Evolutionary conservation across 2,797 vertebrate genomes (phyloP).

Genomic region (Cyclura pinguis): DNA sequence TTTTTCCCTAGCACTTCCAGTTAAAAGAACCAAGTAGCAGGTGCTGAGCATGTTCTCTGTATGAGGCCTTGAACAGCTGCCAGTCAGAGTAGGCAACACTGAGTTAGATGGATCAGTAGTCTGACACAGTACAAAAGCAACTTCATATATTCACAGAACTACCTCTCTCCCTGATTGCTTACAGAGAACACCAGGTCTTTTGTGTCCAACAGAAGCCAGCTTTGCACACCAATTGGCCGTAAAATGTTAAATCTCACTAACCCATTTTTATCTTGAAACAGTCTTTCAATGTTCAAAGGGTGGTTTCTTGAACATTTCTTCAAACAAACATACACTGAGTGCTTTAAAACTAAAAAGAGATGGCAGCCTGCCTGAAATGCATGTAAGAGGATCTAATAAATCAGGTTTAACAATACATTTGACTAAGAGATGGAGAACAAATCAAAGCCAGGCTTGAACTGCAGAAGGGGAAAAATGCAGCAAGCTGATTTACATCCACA

Average conservation of each 20-base stretch:
- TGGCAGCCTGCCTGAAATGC: not conserved
- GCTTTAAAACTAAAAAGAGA: not conserved
- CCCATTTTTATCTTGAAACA: not conserved
- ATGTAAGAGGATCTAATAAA: not conserved
- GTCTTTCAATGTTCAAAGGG: not conserved
- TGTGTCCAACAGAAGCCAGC: not conserved
- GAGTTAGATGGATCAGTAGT: not conserved
- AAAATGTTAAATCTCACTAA: conserved; percentile 11
- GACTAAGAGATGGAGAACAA: not conserved
- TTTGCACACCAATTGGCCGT: not conserved
- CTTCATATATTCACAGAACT: not conserved
- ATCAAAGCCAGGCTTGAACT: conserved; percentile 3
- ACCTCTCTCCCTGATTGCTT: not conserved
- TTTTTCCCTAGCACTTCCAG: not conserved
- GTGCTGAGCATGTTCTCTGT: too few relatives aligned
- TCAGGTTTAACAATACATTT: not conserved
- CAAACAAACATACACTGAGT: not conserved
- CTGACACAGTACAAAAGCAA: not conserved
- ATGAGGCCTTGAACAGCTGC: not conserved
- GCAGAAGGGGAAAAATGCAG: not conserved
- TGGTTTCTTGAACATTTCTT: not conserved
- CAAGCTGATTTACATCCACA: not conserved
- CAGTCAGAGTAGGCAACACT: not conserved
- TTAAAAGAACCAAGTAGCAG: not conserved
- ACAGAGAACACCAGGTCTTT: not conserved